A percentile compares a stretch with the other conserved stretches of the same genome.
Conservation (phyloP, 2,888 invertebrate genomes). For the Miltochrista miniata region DNA sequence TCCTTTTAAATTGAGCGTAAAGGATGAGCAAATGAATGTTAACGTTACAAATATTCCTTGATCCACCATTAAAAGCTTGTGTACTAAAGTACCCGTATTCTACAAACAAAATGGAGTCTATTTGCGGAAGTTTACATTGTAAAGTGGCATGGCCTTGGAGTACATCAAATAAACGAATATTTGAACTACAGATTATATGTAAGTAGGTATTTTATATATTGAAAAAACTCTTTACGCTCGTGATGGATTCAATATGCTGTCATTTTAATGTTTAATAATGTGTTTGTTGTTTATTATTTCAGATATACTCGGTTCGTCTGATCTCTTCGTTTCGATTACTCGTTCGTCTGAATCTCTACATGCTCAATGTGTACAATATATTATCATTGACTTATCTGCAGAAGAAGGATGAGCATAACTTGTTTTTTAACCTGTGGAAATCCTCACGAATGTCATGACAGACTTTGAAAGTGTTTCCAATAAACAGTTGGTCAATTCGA, state of each 20-base stretch:
- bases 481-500: too few species aligned
- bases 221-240: neutral
- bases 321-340: too few species aligned
- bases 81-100: constrained; percentile 38
- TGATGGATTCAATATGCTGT: neutral
- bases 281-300: too few species aligned
- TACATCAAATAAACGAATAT: constrained; percentile 30
- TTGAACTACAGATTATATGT: constrained; percentile 19
- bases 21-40: constrained; percentile 19
- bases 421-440: too few species aligned
- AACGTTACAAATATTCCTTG: constrained; percentile 21
- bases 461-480: too few species aligned
- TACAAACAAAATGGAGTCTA: constrained; percentile 51
- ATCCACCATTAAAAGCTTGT: constrained; percentile 41
- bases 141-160: constrained; percentile 58
- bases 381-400: too few species aligned
- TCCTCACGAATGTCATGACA: too few species aligned
- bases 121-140: constrained; percentile 60
- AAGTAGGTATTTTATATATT: neutral
- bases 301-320: too few species aligned
- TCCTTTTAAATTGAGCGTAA: constrained; percentile 18
- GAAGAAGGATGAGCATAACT: too few species aligned
- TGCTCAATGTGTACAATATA: too few species aligned
- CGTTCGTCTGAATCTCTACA: too few species aligned
- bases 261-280: neutral